Evolutionary conservation across 2,113 vertebrate genomes (phyloP).

Genomic region (Osmerus eperlanus): DNA sequence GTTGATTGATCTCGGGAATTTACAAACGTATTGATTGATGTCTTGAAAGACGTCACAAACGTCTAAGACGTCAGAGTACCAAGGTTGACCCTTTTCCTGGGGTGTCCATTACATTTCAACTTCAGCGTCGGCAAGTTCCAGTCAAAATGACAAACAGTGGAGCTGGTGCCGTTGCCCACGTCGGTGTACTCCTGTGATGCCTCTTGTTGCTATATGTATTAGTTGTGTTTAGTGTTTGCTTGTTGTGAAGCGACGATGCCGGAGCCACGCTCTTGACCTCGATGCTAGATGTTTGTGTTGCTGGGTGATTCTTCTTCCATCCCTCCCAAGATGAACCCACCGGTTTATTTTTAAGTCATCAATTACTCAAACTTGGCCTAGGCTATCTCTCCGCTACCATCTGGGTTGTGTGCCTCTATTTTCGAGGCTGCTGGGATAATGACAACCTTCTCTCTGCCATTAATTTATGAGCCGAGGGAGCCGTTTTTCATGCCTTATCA

Average conservation of each 20-base stretch:
- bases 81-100: no score
- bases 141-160: neutral
- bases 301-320: constrained; percentile 71
- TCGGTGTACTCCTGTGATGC: neutral
- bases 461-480: constrained; percentile 84
- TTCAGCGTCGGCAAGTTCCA: neutral
- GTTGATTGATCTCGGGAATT: no score
- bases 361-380: constrained; percentile 89
- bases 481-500: constrained; percentile 92
- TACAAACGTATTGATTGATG: no score
- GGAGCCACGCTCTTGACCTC: constrained; percentile 56
- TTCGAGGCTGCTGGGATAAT: constrained; percentile 88
- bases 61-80: no score
- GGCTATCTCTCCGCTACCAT: constrained; percentile 86
- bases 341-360: constrained; percentile 92
- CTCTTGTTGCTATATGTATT: constrained; percentile 20
- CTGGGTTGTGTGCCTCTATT: constrained; percentile 87
- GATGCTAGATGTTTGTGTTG: constrained; percentile 65
- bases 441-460: constrained; percentile 90
- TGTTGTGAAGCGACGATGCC: constrained; percentile 25
- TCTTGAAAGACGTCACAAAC: no score
- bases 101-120: neutral
- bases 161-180: neutral
- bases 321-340: constrained; percentile 78
- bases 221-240: neutral